Percentiles rank a stretch among this genome's conserved stretches.
These are phyloP conservation scores for Luperina testacea DNA, from an alignment of 2,888 invertebrate genomes.

Conservation along the genomic window DNA sequence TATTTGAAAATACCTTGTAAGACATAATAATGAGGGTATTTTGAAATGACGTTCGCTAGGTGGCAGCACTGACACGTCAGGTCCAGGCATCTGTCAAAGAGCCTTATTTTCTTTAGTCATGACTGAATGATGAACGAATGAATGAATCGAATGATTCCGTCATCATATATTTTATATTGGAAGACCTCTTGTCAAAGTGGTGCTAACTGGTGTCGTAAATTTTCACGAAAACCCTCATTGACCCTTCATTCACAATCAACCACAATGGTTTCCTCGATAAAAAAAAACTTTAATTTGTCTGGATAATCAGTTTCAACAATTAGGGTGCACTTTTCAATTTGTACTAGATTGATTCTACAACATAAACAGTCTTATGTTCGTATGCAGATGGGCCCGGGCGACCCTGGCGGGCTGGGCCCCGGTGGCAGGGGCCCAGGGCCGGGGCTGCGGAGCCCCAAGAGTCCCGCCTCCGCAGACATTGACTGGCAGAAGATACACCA, in stretches of 20 bases:
- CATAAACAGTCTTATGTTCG: conserved; percentile 48
- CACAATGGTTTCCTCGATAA: neutral
- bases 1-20: neutral
- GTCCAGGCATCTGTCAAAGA: too few species aligned
- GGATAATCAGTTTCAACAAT: neutral
- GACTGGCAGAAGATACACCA: conserved; percentile 98
- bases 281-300: neutral
- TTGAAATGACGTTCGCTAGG: too few species aligned
- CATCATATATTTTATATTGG: too few species aligned
- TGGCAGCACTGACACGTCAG: too few species aligned
- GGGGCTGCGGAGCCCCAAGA: conserved; percentile 84
- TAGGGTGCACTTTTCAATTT: conserved; percentile 2
- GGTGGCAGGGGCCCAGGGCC: conserved; percentile 71
- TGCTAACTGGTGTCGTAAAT: too few species aligned
- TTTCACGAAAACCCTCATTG: too few species aligned
- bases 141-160: too few species aligned
- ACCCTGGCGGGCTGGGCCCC: conserved; percentile 85
- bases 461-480: conserved; percentile 91
- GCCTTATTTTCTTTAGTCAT: too few species aligned
- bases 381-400: conserved; percentile 86
- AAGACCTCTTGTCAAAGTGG: too few species aligned
- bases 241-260: neutral
- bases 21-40: too few species aligned
- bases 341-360: conserved; percentile 45
- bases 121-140: too few species aligned